Conservation (phyloP, 2,888 invertebrate genomes). For the Phrixothrix hirtus region DNA sequence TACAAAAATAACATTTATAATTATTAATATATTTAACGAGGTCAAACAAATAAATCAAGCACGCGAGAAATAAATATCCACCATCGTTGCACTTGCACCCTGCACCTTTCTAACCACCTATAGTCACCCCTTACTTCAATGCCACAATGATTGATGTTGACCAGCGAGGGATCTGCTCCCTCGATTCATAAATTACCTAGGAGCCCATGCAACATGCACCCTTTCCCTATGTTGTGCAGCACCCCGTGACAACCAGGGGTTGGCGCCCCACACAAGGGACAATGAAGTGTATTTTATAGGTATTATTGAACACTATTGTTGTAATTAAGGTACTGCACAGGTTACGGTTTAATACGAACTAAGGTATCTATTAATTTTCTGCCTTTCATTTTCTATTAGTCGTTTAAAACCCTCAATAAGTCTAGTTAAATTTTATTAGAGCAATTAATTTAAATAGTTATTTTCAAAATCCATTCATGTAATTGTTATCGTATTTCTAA, state of each 20-base stretch:
- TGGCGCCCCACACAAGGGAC: constrained; percentile 21
- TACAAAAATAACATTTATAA: too few species aligned
- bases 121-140: constrained; percentile 45
- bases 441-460: background rate
- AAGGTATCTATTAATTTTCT: constrained; percentile 23
- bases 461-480: too few species aligned
- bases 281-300: constrained; percentile 29
- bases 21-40: too few species aligned
- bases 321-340: constrained; percentile 28
- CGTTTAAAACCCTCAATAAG: constrained; percentile 7
- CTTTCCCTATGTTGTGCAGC: constrained; percentile 43
- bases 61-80: constrained; percentile 7
- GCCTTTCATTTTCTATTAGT: constrained; percentile 9
- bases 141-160: constrained; percentile 57
- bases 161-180: constrained; percentile 53
- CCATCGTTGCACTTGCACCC: constrained; percentile 34
- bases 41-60: too few species aligned
- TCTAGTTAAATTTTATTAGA: constrained; percentile 5
- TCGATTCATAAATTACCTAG: constrained; percentile 53
- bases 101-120: constrained; percentile 38
- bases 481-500: too few species aligned
- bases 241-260: constrained; percentile 26
- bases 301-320: constrained; percentile 31
- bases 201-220: constrained; percentile 47
- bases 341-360: constrained; percentile 20